A percentile compares a stretch with the other conserved stretches of the same genome.
phyloP scores from a whole-genome alignment of 2,113 vertebrate genomes.

The Brevimyrus niger region DNA sequence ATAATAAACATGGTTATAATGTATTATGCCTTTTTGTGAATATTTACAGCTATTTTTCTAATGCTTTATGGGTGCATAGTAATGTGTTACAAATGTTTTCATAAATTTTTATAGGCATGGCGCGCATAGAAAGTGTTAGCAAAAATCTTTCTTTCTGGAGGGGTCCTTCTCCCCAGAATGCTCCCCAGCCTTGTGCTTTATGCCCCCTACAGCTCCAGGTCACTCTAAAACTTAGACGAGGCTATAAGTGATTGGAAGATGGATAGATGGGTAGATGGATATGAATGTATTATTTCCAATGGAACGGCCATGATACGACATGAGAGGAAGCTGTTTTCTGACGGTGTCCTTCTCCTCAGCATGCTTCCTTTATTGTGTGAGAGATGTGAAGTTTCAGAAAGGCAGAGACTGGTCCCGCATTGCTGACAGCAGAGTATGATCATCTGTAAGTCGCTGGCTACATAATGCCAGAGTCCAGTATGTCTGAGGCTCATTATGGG shows the following conservation, averaged over 20 bases:
- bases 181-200: not conserved
- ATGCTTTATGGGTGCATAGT: too few relatives aligned
- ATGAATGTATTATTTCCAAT: not conserved
- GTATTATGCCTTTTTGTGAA: too few relatives aligned
- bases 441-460: not conserved
- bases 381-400: not conserved
- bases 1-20: too few relatives aligned
- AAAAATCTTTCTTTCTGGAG: too few relatives aligned
- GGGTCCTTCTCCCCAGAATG: not conserved
- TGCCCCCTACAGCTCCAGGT: not conserved
- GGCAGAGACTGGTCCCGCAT: not conserved
- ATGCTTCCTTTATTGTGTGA: not conserved
- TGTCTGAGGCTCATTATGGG: not conserved
- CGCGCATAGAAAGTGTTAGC: too few relatives aligned
- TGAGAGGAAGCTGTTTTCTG: not conserved
- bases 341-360: not conserved
- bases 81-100: too few relatives aligned
- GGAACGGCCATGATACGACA: not conserved
- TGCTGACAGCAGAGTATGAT: not conserved
- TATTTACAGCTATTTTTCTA: too few relatives aligned
- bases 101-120: too few relatives aligned
- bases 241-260: not conserved
- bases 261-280: not conserved
- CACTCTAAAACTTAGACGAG: not conserved
- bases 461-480: not conserved